Evolutionary conservation across 2,113 vertebrate genomes (phyloP).

Genomic region (Trachemys scripta): DNA sequence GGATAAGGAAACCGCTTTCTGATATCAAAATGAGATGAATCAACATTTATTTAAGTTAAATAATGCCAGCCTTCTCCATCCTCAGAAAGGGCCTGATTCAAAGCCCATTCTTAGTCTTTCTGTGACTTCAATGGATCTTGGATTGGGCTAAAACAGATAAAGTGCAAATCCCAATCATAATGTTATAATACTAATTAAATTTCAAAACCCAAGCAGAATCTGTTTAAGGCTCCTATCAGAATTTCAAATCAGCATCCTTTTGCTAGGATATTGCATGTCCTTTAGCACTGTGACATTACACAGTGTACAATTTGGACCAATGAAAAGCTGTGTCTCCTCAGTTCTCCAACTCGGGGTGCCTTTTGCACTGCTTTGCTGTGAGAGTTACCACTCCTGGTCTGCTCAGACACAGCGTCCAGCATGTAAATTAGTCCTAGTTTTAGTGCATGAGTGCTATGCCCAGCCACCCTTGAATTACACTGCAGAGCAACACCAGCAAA

Average conservation of each 20-base stretch:
- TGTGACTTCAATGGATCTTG: not conserved
- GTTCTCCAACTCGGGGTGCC: not conserved
- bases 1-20: too few species aligned
- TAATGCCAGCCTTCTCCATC: too few species aligned
- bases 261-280: not conserved
- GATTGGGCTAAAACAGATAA: not conserved
- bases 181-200: not conserved
- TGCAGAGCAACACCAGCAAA: not conserved
- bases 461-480: not conserved
- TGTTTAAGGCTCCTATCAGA: not conserved
- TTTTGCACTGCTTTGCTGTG: not conserved
- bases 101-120: not conserved
- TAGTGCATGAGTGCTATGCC: not conserved
- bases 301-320: not conserved
- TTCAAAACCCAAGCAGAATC: not conserved
- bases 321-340: not conserved
- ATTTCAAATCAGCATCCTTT: not conserved
- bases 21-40: too few species aligned
- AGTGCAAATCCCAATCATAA: not conserved
- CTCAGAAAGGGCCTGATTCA: not conserved
- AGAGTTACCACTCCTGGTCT: not conserved
- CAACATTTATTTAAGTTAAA: too few species aligned
- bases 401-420: not conserved
- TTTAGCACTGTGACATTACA: not conserved
- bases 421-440: not conserved